Evolutionary conservation across 2,113 vertebrate genomes (phyloP), one percentile per base, ranked within the genome.

Genomic region (Typhlomys cinereus): DNA sequence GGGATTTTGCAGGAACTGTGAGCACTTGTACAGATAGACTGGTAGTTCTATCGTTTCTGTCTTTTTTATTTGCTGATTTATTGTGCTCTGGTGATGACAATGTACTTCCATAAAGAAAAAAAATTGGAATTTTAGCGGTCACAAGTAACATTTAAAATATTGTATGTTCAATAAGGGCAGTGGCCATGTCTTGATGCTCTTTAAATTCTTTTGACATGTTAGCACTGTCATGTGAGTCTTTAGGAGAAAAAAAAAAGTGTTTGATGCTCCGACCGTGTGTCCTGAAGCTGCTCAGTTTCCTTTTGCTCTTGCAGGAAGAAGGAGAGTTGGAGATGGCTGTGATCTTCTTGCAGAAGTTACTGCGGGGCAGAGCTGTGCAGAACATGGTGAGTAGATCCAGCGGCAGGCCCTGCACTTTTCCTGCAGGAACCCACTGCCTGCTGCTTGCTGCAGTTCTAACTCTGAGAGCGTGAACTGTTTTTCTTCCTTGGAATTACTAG

Each of bases 301-400:
- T 39, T 90, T 62, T 89, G 78, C 91, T 86, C 78, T 50, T 89
- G 69, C 85, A 99, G 99, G 98, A 98, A 44, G 98, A 99, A 29
- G 99, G 99, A 97, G 98, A 99, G 79, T 98, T 20, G 83, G 99
- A 99, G 93, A 97, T 98, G 86, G 99, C 99, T 48, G 97, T 98
- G 85, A 98, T 99, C 95, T 96, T 91, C 91, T 94, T 99, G 94
- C 99, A 99, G 97, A 98, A 98, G 93, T 89, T 99, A 91, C 97
- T 99, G 70, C 98, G 99, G 93, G 99, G 99, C 96, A 98, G 99
- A 96, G 98, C 97, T 18, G 66, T 98, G 88, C 99, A 99, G 96
- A 98, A 98, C 91, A 97, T 98, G 99, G 99, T 99, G 95, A 57
- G 95, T 90, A 66, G 59, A 23, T 76, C 48, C 71, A 17, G 7